Percentiles rank a stretch among this genome's conserved stretches.
phyloP scores from a whole-genome alignment of 2,113 vertebrate genomes.

The Origma solitaria region DNA sequence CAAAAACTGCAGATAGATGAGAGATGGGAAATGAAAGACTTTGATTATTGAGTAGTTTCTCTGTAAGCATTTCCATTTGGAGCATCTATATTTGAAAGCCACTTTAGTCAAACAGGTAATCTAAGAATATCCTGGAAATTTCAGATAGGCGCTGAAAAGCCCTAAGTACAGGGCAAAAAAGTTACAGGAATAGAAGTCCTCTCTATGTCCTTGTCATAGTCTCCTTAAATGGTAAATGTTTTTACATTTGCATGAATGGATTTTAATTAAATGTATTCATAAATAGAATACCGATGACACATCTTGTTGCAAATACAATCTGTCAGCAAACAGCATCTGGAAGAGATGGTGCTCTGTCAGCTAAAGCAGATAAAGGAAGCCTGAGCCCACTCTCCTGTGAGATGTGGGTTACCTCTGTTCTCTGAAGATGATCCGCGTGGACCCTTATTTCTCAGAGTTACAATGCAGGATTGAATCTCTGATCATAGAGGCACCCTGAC shows the following conservation, averaged over 20 bases:
- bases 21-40: constrained; percentile 14
- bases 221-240: constrained; percentile 14
- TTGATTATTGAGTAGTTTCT: constrained; percentile 6
- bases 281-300: constrained; percentile 45
- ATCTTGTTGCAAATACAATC: constrained; percentile 46
- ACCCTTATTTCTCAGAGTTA: not conserved
- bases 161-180: not conserved
- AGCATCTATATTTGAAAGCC: constrained; percentile 5
- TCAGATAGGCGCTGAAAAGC: not conserved
- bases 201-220: not conserved
- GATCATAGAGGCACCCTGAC: not conserved
- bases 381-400: not conserved
- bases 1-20: not conserved
- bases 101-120: constrained; percentile 40
- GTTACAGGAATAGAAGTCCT: constrained; percentile 26
- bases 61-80: not conserved
- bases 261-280: constrained; percentile 56
- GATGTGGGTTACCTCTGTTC: not conserved
- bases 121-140: constrained; percentile 8
- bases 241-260: constrained; percentile 38
- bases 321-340: constrained; percentile 46
- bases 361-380: constrained; percentile 30
- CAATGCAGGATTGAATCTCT: not conserved
- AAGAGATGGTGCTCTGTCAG: constrained; percentile 38
- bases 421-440: not conserved